A percentile compares a stretch with the other conserved stretches of the same genome.
phyloP scores from a whole-genome alignment of 2,113 vertebrate genomes.

The Crotalus tigris region DNA sequence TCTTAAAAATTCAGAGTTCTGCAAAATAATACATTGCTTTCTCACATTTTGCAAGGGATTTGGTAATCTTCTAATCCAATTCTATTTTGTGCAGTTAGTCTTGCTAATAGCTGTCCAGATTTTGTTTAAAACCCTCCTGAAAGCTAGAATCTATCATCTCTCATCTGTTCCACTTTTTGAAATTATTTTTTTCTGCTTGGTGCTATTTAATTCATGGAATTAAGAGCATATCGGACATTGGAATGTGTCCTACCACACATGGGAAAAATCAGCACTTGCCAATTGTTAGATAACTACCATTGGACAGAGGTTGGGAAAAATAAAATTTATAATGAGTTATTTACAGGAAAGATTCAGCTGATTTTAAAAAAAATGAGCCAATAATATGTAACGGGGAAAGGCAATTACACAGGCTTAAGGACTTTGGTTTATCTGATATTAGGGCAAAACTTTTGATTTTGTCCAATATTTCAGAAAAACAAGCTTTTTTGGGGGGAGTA shows the following conservation, averaged over 20 bases:
- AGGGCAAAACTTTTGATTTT: background rate
- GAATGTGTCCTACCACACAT: background rate
- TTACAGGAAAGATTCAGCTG: background rate
- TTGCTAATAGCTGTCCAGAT: background rate
- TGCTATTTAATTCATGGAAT: background rate
- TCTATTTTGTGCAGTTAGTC: background rate
- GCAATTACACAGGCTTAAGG: background rate
- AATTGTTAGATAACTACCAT: background rate
- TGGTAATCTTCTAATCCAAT: background rate
- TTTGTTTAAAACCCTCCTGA: background rate
- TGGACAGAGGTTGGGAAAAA: background rate
- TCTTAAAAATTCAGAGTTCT: background rate
- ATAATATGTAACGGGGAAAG: background rate
- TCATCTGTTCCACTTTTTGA: background rate
- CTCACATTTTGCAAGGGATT: background rate
- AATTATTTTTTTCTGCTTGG: background rate
- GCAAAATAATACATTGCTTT: background rate
- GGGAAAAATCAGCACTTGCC: background rate
- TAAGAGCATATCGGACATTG: background rate
- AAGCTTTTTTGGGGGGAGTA: background rate
- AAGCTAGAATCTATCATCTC: background rate
- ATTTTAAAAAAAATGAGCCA: background rate
- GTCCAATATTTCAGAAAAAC: background rate
- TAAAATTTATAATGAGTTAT: background rate
- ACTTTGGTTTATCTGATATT: background rate